Percentiles rank a stretch among this genome's conserved stretches.
phyloP scores from a whole-genome alignment of 2,797 vertebrate species.

The Acridotheres tristis region DNA sequence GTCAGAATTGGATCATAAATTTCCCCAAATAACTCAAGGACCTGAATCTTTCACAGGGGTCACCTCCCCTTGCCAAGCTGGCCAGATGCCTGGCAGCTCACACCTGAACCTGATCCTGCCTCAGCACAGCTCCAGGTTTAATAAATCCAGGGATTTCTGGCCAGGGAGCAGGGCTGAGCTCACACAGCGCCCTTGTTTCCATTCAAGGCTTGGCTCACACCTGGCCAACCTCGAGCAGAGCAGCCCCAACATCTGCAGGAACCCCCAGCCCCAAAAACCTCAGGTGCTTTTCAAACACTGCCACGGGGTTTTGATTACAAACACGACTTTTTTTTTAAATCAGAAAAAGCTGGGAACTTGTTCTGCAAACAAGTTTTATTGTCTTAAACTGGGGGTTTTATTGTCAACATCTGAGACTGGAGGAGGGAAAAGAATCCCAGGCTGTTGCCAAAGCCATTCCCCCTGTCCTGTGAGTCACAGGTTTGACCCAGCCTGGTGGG shows the following conservation, averaged over 20 bases:
- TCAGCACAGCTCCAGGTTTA: neutral
- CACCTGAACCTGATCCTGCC: neutral
- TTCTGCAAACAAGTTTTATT: neutral
- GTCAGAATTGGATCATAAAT: neutral
- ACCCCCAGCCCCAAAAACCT: neutral
- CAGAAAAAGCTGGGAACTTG: neutral
- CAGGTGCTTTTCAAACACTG: neutral
- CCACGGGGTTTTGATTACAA: accelerated
- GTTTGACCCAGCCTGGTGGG: conserved; percentile 11
- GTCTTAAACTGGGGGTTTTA: neutral
- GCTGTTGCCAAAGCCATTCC: neutral
- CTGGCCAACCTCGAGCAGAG: neutral
- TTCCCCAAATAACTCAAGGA: neutral
- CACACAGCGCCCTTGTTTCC: neutral
- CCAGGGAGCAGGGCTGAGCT: neutral
- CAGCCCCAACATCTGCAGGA: neutral
- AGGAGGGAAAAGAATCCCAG: neutral
- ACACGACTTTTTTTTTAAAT: neutral
- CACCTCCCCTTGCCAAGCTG: neutral
- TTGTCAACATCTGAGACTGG: neutral
- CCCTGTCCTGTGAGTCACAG: neutral
- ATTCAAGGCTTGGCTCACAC: neutral
- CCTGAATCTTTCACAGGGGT: neutral
- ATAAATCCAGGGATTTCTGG: neutral
- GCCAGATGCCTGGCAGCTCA: neutral